Conservation (phyloP, 2,888 invertebrate species). For the Siphlonurus alternatus region DNA sequence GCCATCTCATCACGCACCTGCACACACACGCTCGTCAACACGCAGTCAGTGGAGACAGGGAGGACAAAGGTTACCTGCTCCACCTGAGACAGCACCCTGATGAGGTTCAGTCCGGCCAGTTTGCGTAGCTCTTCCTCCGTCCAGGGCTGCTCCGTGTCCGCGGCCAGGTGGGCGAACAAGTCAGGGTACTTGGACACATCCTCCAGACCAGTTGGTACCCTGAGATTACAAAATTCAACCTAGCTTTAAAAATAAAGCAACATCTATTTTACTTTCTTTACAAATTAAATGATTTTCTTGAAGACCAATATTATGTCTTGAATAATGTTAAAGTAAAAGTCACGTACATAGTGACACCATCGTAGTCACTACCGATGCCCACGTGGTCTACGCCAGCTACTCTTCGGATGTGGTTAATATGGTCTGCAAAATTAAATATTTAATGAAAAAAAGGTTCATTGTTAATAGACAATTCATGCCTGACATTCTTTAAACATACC, state of each 20-base stretch:
- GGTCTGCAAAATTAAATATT: slow-evolving; percentile 16
- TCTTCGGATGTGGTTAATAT: neutral
- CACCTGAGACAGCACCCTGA: slow-evolving; percentile 51
- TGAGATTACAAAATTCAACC: slow-evolving; percentile 15
- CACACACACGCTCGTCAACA: neutral
- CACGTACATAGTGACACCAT: neutral
- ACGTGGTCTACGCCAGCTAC: slow-evolving; percentile 1
- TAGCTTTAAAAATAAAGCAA: neutral
- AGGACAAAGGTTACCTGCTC: slow-evolving; percentile 33
- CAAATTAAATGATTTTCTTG: no score
- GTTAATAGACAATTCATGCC: no score
- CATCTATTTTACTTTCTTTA: no score
- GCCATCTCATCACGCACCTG: slow-evolving; percentile 10
- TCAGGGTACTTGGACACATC: slow-evolving; percentile 34
- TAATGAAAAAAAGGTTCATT: no score
- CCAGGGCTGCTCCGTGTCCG: slow-evolving; percentile 38
- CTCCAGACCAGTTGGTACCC: slow-evolving; percentile 30
- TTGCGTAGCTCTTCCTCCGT: slow-evolving; percentile 58
- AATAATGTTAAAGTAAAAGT: neutral
- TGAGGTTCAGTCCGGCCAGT: slow-evolving; percentile 56
- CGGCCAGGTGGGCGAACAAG: slow-evolving; percentile 29
- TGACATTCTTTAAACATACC: slow-evolving; percentile 18
- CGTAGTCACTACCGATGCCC: neutral
- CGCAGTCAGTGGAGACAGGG: neutral
- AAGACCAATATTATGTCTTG: no score